Evolutionary conservation across 1,140 invertebrate species (phyloP).

Genomic region (Onthophagus taurus): DNA sequence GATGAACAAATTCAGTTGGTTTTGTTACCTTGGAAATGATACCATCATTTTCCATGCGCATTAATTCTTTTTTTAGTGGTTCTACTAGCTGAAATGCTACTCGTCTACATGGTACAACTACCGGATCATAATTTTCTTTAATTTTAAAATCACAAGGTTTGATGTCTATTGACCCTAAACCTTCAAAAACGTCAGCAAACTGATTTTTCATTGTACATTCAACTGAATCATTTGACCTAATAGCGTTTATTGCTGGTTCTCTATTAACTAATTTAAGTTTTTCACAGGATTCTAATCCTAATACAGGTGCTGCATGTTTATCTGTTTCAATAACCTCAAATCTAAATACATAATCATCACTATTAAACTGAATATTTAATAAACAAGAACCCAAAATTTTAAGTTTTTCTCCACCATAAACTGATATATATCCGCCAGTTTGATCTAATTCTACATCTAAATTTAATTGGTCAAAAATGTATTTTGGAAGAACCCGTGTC

Average conservation of each 20-base stretch:
- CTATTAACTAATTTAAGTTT: not conserved
- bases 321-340: slow-evolving; percentile 3
- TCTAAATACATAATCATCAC: not conserved
- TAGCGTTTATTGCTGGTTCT: not conserved
- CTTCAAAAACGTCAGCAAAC: slow-evolving; percentile 9
- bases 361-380: not conserved
- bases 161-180: slow-evolving; percentile 15
- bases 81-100: slow-evolving; percentile 31
- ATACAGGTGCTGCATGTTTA: not conserved
- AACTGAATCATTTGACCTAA: not conserved
- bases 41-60: slow-evolving; percentile 23
- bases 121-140: slow-evolving; percentile 18
- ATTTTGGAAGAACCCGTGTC: slow-evolving; percentile 1
- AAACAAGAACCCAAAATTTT: not conserved
- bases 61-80: slow-evolving; percentile 29
- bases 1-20: slow-evolving; percentile 40
- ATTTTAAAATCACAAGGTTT: slow-evolving; percentile 12
- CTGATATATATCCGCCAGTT: not conserved
- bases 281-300: not conserved
- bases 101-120: slow-evolving; percentile 28
- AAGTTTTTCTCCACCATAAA: not conserved
- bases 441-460: not conserved
- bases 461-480: not conserved
- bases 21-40: slow-evolving; percentile 27
- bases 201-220: too few relatives aligned